phyloP scores from a whole-genome alignment of 92 coral and sea anemone genomes.

The Galaxea fascicularis region DNA sequence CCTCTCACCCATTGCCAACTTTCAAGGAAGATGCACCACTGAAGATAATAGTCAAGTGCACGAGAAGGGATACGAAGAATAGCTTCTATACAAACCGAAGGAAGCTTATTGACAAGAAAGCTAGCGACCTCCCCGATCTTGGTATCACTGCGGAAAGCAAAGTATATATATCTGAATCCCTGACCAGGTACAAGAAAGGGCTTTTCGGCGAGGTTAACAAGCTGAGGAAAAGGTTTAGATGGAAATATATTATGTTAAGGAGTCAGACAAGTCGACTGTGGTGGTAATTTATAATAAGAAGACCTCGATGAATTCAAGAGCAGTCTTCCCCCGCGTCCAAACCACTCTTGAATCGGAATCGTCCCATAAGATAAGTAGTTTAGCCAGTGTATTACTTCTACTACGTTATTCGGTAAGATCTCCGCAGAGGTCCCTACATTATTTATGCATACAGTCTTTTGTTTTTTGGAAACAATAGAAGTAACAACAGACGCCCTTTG shows the following conservation, averaged over 20 bases:
- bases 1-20: constrained; percentile 51
- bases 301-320: constrained; percentile 10
- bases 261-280: constrained; percentile 5
- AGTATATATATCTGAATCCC: constrained; percentile 30
- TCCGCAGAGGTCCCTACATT: too few relatives aligned
- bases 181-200: constrained; percentile 12
- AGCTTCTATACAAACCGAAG: constrained; percentile 45
- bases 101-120: constrained; percentile 46
- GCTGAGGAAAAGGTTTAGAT: constrained; percentile 16
- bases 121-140: constrained; percentile 16
- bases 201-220: constrained; percentile 19
- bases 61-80: constrained; percentile 48
- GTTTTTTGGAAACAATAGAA: too few relatives aligned
- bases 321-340: neutral
- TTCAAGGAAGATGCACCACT: constrained; percentile 47
- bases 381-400: constrained; percentile 15
- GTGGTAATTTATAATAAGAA: neutral
- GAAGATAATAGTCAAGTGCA: constrained; percentile 50
- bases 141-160: constrained; percentile 33
- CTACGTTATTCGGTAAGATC: too few relatives aligned
- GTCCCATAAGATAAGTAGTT: constrained; percentile 15
- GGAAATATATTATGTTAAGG: constrained; percentile 15
- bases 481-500: too few relatives aligned
- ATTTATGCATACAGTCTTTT: too few relatives aligned
- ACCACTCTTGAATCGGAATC: constrained; percentile 9